Base-by-base conservation (phyloP, 2,113 vertebrate genomes). In the Hucho hucho region DNA sequence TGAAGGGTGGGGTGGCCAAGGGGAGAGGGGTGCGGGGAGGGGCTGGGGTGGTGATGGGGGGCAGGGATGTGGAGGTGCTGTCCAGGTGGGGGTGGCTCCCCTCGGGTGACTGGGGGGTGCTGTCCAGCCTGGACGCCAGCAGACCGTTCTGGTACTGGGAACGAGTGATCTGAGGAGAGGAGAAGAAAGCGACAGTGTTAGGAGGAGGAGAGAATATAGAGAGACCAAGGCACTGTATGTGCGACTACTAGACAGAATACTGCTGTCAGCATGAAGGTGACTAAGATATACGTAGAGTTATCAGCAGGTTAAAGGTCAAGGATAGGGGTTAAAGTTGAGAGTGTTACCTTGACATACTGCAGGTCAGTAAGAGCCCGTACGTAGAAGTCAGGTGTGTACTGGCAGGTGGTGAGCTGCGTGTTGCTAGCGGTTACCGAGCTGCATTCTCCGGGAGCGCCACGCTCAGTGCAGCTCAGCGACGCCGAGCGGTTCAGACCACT, bases 61-160 rank as follows among this genome's bases (percentile, higher is more conserved):
- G 85, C 59, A 84, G 16, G 65, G 83, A 79, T 9, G 67, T 16
- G 0, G 83, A 81, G 3, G 28, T 46, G 5, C 71, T 78, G 75
- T 95, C 94, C 0, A 92, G 81, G 0, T 73, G 89, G 67, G 64
- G 82, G 82, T 76, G 92, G 12, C 78, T 86, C 72, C 93, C 93
- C 0, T 97, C 95, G 0, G 97, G 93, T 12, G 95, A 94, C 70
- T 97, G 97, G 0, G 97, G 95, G 1, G 93, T 92, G 84, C 94
- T 98, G 90, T 98, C 97, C 84, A 98, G 89, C 56, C 93, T 91
- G 0, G 97, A 98, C 0, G 97, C 95, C 79, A 93, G 86, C 49
- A 98, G 90, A 0, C 95, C 96, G 0, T 97, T 98, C 90, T 98
- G 97, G 90, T 98, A 99, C 70, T 99, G 97, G 71, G 95, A 92